Base-by-base conservation (phyloP, 1,140 invertebrate species). In the Nylanderia fulva region DNA sequence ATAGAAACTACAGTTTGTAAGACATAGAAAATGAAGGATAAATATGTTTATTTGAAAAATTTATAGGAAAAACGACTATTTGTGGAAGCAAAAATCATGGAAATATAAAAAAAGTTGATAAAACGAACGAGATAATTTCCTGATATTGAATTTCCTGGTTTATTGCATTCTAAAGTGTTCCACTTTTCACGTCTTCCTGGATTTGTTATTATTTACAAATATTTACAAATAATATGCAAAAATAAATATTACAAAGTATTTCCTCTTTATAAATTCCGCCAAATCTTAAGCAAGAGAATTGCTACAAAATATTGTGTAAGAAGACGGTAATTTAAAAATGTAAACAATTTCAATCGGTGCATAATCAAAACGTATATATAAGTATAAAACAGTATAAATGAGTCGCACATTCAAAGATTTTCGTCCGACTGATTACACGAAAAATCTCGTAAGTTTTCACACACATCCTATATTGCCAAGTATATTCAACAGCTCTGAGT, bases 241-340 rank as follows among this genome's bases (percentile, higher is more conserved):
- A 48, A 71, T 11, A 24, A 39, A 9, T 42, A 13, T 6, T 58
- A 4, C 42, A 21, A 74, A 7, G 8, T 39, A 84, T 18, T 88
- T 88, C 76, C 84, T 76, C 54, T 84, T 88, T 82, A 58, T 24
- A 1, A 45, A 42, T 18, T 77, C 45, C 9, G n/a, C 6, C 9
- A 56, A 33, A 64, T 60, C 66, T 72, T 48, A 66, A 29, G 9
- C 39, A 48, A 29, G 71, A 72, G 66, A 88, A 15, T 9, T 21
- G 33, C 88, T 87, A 76, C 86, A 66, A 88, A 88, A 36, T 64
- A 45, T 42, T 63, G 72, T 0, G 39, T 42, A 80, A 72, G 69
- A 33, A 72, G 11, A 36, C 64, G 71, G 39, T 36, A 18, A 3
- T 18, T 36, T 63, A 56, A 36, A 71, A 71, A 33, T 60, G n/a